Evolutionary conservation across 2,888 invertebrate genomes (phyloP).

Genomic region (Calameuta idolon): DNA sequence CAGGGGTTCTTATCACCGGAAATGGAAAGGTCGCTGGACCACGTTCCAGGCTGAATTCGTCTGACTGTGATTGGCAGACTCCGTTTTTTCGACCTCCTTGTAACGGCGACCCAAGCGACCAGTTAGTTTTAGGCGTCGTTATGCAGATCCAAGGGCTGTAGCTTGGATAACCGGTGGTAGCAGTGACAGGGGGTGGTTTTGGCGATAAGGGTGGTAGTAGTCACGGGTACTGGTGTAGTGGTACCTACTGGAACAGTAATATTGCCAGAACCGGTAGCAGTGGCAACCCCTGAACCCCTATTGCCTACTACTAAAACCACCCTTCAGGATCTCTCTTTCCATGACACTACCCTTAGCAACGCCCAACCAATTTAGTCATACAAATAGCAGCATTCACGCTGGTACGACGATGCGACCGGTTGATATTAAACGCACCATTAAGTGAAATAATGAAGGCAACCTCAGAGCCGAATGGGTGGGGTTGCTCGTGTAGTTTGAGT

Average conservation of each 20-base stretch:
- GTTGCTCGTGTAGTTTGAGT: neutral
- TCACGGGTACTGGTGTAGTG: neutral
- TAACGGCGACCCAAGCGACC: neutral
- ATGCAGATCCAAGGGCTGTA: constrained; percentile 6
- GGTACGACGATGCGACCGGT: constrained; percentile 42
- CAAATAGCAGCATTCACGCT: constrained; percentile 47
- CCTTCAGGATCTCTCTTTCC: constrained; percentile 2
- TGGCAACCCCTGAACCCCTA: neutral
- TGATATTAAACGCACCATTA: constrained; percentile 52
- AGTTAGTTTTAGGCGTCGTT: constrained; percentile 1
- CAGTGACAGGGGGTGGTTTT: neutral
- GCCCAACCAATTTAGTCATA: constrained; percentile 53
- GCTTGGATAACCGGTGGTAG: neutral
- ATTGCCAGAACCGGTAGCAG: neutral
- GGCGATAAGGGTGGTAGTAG: neutral
- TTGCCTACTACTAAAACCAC: neutral
- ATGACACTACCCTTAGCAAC: constrained; percentile 28
- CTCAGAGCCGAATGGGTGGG: constrained; percentile 6
- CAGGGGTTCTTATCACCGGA: neutral
- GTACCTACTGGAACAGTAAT: neutral
- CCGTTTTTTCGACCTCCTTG: neutral
- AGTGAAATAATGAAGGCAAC: constrained; percentile 50
- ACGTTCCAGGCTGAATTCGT: neutral
- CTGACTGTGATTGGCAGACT: neutral
- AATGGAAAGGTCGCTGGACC: neutral